Conservation (phyloP, 2,888 invertebrate species). For the Ormyrus rosae region DNA sequence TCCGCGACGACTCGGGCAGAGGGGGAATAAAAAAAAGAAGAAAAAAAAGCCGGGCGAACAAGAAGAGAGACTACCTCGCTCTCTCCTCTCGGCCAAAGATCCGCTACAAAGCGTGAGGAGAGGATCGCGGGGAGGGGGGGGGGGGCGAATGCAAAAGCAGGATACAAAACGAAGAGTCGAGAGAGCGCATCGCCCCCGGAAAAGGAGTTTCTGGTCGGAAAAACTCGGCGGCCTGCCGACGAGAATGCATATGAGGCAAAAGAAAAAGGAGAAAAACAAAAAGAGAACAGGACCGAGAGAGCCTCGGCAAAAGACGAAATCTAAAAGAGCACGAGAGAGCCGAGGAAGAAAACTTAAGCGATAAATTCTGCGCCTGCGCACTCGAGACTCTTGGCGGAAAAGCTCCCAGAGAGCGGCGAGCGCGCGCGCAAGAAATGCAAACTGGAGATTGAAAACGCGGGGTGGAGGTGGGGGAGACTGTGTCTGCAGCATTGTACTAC, state of each 20-base stretch:
- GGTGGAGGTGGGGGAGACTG: background rate
- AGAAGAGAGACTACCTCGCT: background rate
- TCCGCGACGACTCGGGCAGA: background rate
- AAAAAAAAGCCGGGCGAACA: background rate
- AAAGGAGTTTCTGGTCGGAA: slow-evolving; percentile 36
- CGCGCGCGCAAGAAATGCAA: slow-evolving; percentile 4
- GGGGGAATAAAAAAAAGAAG: background rate
- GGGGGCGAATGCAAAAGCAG: background rate
- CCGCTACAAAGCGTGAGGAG: slow-evolving; percentile 19
- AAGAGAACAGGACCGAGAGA: background rate
- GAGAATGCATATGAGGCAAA: slow-evolving; percentile 29
- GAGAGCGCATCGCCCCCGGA: slow-evolving; percentile 14
- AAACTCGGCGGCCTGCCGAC: slow-evolving; percentile 13
- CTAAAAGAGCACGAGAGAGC: background rate
- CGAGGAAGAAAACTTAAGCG: slow-evolving; percentile 45
- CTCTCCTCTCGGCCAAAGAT: background rate
- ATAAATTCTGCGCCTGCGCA: slow-evolving; percentile 42
- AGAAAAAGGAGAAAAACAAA: background rate
- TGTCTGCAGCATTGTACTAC: background rate
- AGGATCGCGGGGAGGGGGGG: too few relatives aligned
- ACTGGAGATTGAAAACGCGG: slow-evolving; percentile 25
- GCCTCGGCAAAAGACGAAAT: too few relatives aligned
- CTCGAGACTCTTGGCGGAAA: slow-evolving; percentile 13
- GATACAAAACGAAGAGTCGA: background rate
- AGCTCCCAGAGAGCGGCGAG: background rate